Base-by-base conservation (phyloP, 2,113 vertebrate genomes). In the Leptocoma aspasia region DNA sequence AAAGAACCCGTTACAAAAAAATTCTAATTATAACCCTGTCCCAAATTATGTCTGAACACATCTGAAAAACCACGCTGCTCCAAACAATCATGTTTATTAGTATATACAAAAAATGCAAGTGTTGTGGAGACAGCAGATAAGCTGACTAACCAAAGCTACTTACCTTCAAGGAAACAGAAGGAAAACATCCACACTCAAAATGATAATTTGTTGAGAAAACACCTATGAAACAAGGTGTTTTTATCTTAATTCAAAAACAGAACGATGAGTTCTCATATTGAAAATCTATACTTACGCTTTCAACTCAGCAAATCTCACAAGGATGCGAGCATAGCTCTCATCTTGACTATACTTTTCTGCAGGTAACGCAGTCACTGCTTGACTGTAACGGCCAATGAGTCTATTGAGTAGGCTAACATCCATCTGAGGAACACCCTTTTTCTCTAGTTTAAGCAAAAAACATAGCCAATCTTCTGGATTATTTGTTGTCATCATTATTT, bases 251-350 rank as follows among this genome's bases (percentile, higher is more conserved):
- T 41, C 21, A 39, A 31, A 44, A n/a, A 8, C 3, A 63, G 21
- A 71, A 52, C 7, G 1, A 44, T 8, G 7, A 84, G 27, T 59
- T 72, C 28, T 49, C 41, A n/a, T 1, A 44, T 0, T 26, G 28
- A 68, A 79, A 31, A 33, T 44, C 53, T 71, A 89, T 93, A 98
- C 98, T 99, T 96, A 99, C 99, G 97, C 99, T 96, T 98, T 99
- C 75, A 99, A 97, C 92, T 99, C 99, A 7, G 99, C 99, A 97
- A 99, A 99, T 97, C 99, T 98, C 91, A 99, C 98, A 69, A 99
- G 97, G 94, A 99, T 99, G 80, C 96, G 98, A 96, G 99, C 99
- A 47, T 99, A 99, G 97, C 97, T 98, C 97, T 98, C 95, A 64
- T 99, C 98, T 89, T 99, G 98, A 82, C 98, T 98, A 53, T 99